Evolutionary conservation across 37 sponge, comb jelly and placozoan species (phyloP).

Genomic region (Tethya wilhelma): DNA sequence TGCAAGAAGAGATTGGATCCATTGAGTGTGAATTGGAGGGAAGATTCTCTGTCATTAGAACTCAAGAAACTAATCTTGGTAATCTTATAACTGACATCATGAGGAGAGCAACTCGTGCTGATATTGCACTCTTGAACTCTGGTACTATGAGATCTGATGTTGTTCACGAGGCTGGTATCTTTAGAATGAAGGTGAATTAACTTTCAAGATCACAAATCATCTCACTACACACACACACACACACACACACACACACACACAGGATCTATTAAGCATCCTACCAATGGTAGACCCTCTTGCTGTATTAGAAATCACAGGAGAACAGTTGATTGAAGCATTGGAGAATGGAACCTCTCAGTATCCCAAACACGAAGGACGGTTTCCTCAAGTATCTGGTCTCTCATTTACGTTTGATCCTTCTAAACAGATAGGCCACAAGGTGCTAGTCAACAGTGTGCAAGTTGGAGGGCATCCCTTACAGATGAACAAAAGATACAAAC

Average conservation of each 20-base stretch:
- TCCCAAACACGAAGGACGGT: constrained; percentile 77
- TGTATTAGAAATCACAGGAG: constrained; percentile 51
- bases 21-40: constrained; percentile 70
- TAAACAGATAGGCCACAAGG: constrained; percentile 41
- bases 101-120: constrained; percentile 64
- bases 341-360: constrained; percentile 89
- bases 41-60: constrained; percentile 65
- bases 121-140: constrained; percentile 76
- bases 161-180: constrained; percentile 48
- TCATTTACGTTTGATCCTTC: constrained; percentile 75
- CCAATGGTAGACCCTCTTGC: constrained; percentile 53
- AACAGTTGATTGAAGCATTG: constrained; percentile 64
- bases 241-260: not conserved
- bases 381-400: constrained; percentile 86
- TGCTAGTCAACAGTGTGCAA: constrained; percentile 45
- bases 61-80: constrained; percentile 76
- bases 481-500: constrained; percentile 45
- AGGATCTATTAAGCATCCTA: constrained; percentile 63
- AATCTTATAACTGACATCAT: constrained; percentile 83
- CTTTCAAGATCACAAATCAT: not conserved
- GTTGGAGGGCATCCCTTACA: constrained; percentile 49
- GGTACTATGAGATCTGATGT: constrained; percentile 68
- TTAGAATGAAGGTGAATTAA: constrained; percentile 57
- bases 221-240: not conserved
- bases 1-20: constrained; percentile 57